phyloP scores from a whole-genome alignment of 2,797 vertebrate species.

The Rhynchonycteris naso region DNA sequence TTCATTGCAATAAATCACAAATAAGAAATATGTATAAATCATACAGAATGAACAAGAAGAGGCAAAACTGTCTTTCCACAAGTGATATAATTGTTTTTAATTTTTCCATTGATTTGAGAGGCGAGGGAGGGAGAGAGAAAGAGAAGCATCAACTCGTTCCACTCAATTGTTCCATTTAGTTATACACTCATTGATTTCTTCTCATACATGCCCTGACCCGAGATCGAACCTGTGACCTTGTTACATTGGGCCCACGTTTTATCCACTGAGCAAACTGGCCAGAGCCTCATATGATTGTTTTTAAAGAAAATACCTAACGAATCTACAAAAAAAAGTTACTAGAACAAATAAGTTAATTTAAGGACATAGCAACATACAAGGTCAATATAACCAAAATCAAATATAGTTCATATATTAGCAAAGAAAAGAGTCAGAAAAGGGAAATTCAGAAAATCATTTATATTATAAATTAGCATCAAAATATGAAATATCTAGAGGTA shows the following conservation, averaged over 20 bases:
- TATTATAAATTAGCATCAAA: not conserved
- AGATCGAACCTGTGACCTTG: too few species aligned
- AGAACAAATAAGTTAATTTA: not conserved
- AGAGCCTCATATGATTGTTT: not conserved
- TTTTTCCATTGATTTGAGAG: too few species aligned
- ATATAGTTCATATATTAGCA: not conserved
- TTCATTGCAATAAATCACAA: not conserved
- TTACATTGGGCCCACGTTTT: too few species aligned
- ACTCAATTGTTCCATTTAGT: too few species aligned
- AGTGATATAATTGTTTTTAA: not conserved
- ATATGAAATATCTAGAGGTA: not conserved
- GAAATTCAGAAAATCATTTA: not conserved
- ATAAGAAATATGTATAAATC: not conserved
- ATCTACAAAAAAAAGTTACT: not conserved
- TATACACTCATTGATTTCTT: too few species aligned
- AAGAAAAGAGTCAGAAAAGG: not conserved
- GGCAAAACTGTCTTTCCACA: not conserved
- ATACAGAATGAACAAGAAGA: not conserved
- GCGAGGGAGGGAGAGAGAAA: too few species aligned
- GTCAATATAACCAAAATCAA: not conserved
- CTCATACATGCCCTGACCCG: too few species aligned
- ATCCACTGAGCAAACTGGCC: too few species aligned
- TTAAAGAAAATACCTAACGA: not conserved
- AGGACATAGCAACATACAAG: not conserved
- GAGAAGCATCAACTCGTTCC: too few species aligned